Conservation (phyloP, 1,140 invertebrate genomes). For the Euborellia annulipes region DNA sequence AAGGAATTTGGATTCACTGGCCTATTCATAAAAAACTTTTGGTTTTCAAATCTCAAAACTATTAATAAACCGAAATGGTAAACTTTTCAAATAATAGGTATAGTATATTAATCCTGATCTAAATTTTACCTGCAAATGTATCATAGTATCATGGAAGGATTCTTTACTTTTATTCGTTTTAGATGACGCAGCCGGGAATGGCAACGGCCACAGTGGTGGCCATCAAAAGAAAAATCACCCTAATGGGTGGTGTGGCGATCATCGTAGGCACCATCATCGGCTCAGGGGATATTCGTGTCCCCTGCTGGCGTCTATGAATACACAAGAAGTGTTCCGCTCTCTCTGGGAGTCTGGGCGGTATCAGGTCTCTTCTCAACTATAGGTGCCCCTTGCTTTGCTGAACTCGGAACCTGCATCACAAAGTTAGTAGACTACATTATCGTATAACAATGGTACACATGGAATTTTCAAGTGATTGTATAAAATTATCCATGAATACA, state of each 20-base stretch:
- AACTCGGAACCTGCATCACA: constrained; percentile 67
- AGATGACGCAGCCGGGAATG: too few relatives aligned
- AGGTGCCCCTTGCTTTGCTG: constrained; percentile 69
- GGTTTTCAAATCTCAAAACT: too few relatives aligned
- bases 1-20: too few relatives aligned
- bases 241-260: constrained; percentile 69
- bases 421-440: too few relatives aligned
- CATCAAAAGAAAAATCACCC: constrained; percentile 64
- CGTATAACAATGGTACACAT: constrained; percentile 19
- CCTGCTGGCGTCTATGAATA: constrained; percentile 51
- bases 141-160: too few relatives aligned
- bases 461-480: neutral
- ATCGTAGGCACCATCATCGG: constrained; percentile 74
- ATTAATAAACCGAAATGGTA: too few relatives aligned
- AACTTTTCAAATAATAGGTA: too few relatives aligned
- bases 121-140: too few relatives aligned
- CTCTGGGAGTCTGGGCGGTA: constrained; percentile 53
- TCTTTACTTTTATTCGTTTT: too few relatives aligned
- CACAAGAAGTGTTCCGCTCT: constrained; percentile 45
- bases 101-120: too few relatives aligned
- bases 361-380: constrained; percentile 58
- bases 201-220: too few relatives aligned
- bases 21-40: too few relatives aligned
- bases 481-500: neutral
- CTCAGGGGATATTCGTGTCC: constrained; percentile 68